phyloP scores from a whole-genome alignment of 2,888 invertebrate species.

The Acanthococcus lagerstroemiae region DNA sequence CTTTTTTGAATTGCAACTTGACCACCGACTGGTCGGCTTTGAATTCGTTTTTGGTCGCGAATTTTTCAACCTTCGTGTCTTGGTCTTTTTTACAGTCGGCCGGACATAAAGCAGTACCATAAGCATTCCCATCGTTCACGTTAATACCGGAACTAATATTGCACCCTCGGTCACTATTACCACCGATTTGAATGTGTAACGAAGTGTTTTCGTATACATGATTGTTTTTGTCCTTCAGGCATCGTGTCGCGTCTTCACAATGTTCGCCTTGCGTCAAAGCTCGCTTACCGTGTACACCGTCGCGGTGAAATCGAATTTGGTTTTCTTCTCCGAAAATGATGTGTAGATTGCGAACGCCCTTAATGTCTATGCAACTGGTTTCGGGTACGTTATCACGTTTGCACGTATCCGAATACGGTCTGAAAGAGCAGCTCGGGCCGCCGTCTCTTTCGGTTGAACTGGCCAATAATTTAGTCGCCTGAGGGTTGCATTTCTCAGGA shows the following conservation, averaged over 20 bases:
- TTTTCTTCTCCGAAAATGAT: slow-evolving; percentile 39
- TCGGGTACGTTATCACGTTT: slow-evolving; percentile 3
- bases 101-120: slow-evolving; percentile 14
- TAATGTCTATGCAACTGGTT: slow-evolving; percentile 38
- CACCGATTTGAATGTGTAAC: slow-evolving; percentile 33
- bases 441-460: background rate
- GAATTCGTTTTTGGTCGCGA: background rate
- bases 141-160: background rate
- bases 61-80: background rate
- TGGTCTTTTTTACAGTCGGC: background rate
- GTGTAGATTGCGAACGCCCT: slow-evolving; percentile 39
- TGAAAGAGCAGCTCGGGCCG: slow-evolving; percentile 11
- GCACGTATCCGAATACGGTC: background rate
- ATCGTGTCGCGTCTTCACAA: slow-evolving; percentile 23
- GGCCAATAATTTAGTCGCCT: background rate
- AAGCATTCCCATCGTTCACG: background rate
- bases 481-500: slow-evolving; percentile 54
- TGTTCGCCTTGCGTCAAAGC: slow-evolving; percentile 31
- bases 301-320: slow-evolving; percentile 37
- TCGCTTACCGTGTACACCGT: slow-evolving; percentile 32
- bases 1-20: slow-evolving; percentile 39
- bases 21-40: slow-evolving; percentile 36
- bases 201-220: slow-evolving; percentile 24
- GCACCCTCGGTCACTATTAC: slow-evolving; percentile 6
- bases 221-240: background rate